Base-by-base conservation (phyloP, 2,888 invertebrate genomes). In the Spodoptera picta region DNA sequence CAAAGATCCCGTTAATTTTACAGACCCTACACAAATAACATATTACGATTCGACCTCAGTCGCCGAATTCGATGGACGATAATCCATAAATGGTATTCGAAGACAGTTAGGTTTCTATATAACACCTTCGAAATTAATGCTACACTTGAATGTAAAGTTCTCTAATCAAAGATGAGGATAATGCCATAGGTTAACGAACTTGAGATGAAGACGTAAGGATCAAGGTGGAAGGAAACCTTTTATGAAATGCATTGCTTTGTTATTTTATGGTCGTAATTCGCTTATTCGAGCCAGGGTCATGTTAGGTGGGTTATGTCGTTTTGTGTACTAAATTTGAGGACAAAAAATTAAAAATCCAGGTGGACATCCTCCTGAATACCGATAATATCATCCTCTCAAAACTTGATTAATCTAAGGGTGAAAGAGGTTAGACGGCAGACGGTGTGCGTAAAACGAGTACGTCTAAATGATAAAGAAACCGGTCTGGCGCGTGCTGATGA, bases 1-100 rank as follows among this genome's bases (percentile, higher is more conserved):
- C 74, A 79, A 72, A 71, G 75, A 84, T 92, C 81, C 92, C 93
- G 93, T 92, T 93, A 91, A 87, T 87, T 86, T 90, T 80, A 88
- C 84, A 84, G 87, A 80, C 86, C 82, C 84, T 80, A 83, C 84
- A 86, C 84, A 87, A 86, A 87, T 84, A 83, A 80, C 70, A 77
- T 86, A 90, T 91, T 91, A 88, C 80, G 81, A 93, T 90, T 87
- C 92, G 79, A 78, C 79, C 72, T 83, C 80, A 77, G 87, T 87
- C 70, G 77, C 79, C 87, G 80, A 86, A 85, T 84, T 85, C 83
- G 84, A 87, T 83, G 74, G 74, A 66, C 72, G 73, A 81, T 85
- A 81, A 71, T 76, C 87, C 87, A 73, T 84, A 88, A 79, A 89
- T 79, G 88, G 89, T 76, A 65, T 51, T 75, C 69, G 27, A 55